phyloP scores from a whole-genome alignment of 2,113 vertebrate genomes.

The Tympanuchus pallidicinctus region DNA sequence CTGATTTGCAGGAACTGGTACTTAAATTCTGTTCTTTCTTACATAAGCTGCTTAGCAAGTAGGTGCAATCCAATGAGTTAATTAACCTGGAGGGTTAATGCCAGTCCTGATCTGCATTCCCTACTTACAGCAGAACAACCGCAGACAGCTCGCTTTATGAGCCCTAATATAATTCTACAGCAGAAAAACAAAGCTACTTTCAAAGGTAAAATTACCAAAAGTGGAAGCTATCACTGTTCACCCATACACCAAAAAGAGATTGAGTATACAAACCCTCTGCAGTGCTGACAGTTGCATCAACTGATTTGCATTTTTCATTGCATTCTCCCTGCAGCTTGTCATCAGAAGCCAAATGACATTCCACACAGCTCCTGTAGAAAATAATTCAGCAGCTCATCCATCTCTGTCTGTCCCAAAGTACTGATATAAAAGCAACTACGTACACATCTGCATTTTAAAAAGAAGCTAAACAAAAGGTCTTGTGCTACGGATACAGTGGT shows the following conservation, averaged over 20 bases:
- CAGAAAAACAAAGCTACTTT: conserved; percentile 20
- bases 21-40: not conserved
- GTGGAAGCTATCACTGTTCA: not conserved
- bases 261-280: conserved; percentile 77
- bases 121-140: not conserved
- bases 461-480: conserved; percentile 44
- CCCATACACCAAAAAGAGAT: not conserved
- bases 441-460: conserved; percentile 51
- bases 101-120: not conserved
- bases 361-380: conserved; percentile 89
- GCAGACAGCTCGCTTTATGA: not conserved
- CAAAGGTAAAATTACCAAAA: conserved; percentile 21
- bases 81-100: not conserved
- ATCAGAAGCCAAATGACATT: conserved; percentile 88
- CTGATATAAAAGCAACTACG: not conserved
- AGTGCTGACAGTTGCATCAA: conserved; percentile 83
- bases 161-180: not conserved
- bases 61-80: not conserved
- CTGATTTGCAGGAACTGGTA: not conserved
- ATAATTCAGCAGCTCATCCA: conserved; percentile 66
- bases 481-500: conserved; percentile 18
- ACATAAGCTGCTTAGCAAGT: not conserved
- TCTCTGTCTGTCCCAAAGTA: conserved; percentile 35
- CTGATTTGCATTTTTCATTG: conserved; percentile 83
- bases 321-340: conserved; percentile 79